Base-by-base conservation (phyloP, 2,113 vertebrate species). In the Bubo scandiacus region DNA sequence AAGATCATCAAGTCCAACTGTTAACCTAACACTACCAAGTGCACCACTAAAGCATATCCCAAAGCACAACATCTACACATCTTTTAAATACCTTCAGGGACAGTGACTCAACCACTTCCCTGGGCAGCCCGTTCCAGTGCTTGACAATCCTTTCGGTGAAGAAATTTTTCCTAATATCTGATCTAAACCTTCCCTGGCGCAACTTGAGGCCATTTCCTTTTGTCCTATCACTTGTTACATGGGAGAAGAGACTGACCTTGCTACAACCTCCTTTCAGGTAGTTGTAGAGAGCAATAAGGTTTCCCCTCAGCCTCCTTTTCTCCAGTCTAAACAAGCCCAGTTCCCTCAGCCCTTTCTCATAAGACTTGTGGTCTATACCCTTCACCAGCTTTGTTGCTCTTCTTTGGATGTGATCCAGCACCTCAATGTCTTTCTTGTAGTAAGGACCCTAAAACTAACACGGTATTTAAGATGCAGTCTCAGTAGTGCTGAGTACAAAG, bases 391-490 rank as follows among this genome's bases (percentile, higher is more conserved):
- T 61, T 0, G 0, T 62, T 43, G 15, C 10, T 5, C 8, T 78
- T 68, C 32, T 81, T 8, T 34, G 17, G 22, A 77, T 6, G 5
- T 0, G 0, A 13, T 78, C 5, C 54, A 78, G n/a, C 36, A 70
- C 6, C 22, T 61, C 34, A 40, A 0, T 54, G 12, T 58, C 47
- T 11, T 51, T 32, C 17, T 23, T 75, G 40, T 40, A 70, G 8
- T 30, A 9, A 73, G 32, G 4, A 29, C 26, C 15, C 49, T 45
- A 54, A 43, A 81, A 71, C 23, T 71, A n/a, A 47, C 13, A 43
- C 5, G 6, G 23, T 8, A 30, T 13, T 65, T 0, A 0, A 66
- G 14, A 2, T 84, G 36, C 1, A 1, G 15, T 17, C 34, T 89
- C 59, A 81, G 17, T n/a, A 55, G 25, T 42, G n/a, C 38, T 10